Percentiles rank a stretch among this genome's conserved stretches.
These are phyloP conservation scores for Rhizomys pruinosus DNA, from an alignment of 2,113 vertebrate genomes.

Conservation along the genomic window DNA sequence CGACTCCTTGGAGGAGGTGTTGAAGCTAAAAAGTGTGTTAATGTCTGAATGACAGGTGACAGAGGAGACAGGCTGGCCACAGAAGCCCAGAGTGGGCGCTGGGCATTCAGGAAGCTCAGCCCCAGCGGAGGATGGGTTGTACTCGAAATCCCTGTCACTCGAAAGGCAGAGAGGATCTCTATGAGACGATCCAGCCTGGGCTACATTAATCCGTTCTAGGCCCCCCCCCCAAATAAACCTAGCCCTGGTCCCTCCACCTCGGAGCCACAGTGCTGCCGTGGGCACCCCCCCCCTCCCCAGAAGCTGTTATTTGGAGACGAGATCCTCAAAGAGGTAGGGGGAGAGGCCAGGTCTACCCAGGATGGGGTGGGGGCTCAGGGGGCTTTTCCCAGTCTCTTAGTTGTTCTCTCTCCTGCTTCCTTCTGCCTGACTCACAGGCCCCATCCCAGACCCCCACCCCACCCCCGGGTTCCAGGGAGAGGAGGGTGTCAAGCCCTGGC, in stretches of 20 bases:
- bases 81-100: fast-evolving
- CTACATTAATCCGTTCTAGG: too few species aligned
- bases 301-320: too few species aligned
- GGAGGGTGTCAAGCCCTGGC: neutral
- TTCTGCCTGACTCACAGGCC: neutral
- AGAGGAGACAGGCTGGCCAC: neutral
- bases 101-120: too few species aligned
- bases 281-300: too few species aligned
- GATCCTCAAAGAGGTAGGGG: neutral
- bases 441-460: too few species aligned
- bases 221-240: too few species aligned
- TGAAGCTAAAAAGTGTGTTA: neutral
- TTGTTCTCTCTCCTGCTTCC: neutral
- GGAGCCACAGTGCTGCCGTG: neutral
- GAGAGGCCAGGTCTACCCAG: neutral
- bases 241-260: neutral
- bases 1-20: constrained; percentile 19
- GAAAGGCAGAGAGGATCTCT: too few species aligned
- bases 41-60: neutral
- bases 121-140: too few species aligned
- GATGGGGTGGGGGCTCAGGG: neutral
- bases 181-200: too few species aligned
- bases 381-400: neutral
- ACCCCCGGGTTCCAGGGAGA: neutral
- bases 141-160: too few species aligned